Base-by-base conservation (phyloP, 1,140 invertebrate genomes). In the Pseudomyrmex flavicornis region DNA sequence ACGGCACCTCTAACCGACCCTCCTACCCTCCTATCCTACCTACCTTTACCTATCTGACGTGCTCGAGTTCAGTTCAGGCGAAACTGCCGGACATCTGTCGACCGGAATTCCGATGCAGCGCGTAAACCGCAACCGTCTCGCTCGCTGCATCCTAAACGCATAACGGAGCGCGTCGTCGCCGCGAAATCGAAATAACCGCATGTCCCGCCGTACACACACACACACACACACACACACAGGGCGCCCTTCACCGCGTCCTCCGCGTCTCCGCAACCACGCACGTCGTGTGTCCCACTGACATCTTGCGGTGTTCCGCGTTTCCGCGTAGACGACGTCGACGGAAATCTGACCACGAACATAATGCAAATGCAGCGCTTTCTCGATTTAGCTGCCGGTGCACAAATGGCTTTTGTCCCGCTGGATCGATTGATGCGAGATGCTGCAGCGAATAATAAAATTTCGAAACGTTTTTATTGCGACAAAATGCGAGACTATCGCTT, bases 61-160 rank as follows among this genome's bases (percentile, higher is more conserved):
- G 15, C n/a, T 44, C 44, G 20, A 85, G 82, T 59, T 86, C 69
- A 69, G 83, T 59, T 62, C 52, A 72, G 13, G 7, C 72, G 26
- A 56, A 77, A 70, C 85, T 61, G 59, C 50, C 17, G 70, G 83
- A 85, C 83, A 75, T 82, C 85, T 59, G 83, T 75, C 83, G 70
- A 69, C 44, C 26, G 17, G 50, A 85, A 85, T 84, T 85, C 70
- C 76, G 58, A 26, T 54, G 73, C 54, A 35, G 22, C 68, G 72
- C 72, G 72, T 83, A 70, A 83, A 65, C 85, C 61, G 20, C 59
- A 62, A 22, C 54, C 68, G 44, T 82, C 70, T 56, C 77, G 48
- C 10, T 62, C 56, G 44, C 26, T 50, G 70, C 65, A 52, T 63
- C 82, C 17, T 58, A 50, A 17, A 26, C 79, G 46, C 20, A 48